Evolutionary conservation across 2,113 vertebrate species (phyloP), one percentile per base, ranked within the genome.

Genomic region (Ochotona princeps): DNA sequence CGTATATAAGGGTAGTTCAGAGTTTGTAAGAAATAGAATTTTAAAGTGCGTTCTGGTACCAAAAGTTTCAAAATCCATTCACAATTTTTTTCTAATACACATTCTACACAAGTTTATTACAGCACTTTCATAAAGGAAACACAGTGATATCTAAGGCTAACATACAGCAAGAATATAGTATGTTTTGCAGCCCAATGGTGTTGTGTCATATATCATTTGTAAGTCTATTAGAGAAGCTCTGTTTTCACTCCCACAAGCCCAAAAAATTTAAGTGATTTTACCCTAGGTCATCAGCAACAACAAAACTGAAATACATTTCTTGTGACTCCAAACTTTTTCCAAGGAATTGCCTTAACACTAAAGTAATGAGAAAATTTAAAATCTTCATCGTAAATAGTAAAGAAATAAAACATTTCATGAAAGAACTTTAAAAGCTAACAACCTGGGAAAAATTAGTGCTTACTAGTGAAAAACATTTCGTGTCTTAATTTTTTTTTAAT

Each of bases 261-360:
- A 89, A 72, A 61, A 74, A 35, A n/a, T 44, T 90, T 57, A 91
- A 81, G 13, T 60, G 57, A 87, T 47, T 44, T 70, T 70, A 72
- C 26, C 80, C 88, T 38, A 54, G 15, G 47, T 57, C 74, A 88
- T 1, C 3, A 51, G 12, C 49, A 81, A 1, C 65, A n/a, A 47
- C 35, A 49, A 44, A 93, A 91, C 0, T 54, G 23, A 92, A 54
- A 90, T 2, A 26, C 6, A 20, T 67, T 44, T 83, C 87, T 82
- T 94, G 32, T 80, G 23, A 83, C 30, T 66, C 17, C 38, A 72
- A 60, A 30, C n/a, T 78, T 80, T 73, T 4, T 67, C 21, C 25
- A 72, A 85, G 2, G 26, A 93, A 91, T n/a, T 61, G 17, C 44
- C 57, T 84, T 65, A 94, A 30, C 32, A 78, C 10, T 66, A 47